These are phyloP conservation scores for Tragelaphus imberbis DNA, from an alignment of 2,113 vertebrate species.

Conservation along the genomic window DNA sequence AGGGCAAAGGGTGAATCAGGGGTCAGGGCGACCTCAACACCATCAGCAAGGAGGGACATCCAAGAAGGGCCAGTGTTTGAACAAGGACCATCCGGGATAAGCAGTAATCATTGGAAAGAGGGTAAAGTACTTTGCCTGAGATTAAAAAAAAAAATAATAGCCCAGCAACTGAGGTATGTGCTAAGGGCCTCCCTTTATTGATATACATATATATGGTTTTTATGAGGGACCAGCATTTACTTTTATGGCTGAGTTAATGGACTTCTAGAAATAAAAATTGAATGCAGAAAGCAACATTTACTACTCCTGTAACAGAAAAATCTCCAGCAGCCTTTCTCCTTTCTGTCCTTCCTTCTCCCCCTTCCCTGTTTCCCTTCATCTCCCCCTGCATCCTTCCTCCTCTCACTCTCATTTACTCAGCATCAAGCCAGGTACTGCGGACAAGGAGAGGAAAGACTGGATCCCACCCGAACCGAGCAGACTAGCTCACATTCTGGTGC, in stretches of 20 bases:
- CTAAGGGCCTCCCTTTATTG: background rate
- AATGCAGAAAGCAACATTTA: conserved; percentile 1
- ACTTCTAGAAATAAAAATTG: conserved; percentile 39
- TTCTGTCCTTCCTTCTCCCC: background rate
- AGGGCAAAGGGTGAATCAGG: conserved; percentile 64
- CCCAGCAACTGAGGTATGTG: background rate
- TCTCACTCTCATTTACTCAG: background rate
- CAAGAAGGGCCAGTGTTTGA: background rate
- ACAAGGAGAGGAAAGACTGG: background rate
- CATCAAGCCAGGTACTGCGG: background rate
- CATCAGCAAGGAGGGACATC: background rate
- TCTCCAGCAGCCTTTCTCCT: background rate
- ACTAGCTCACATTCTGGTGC: background rate
- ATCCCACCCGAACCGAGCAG: background rate
- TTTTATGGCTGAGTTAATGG: conserved; percentile 39
- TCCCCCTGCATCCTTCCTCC: background rate
- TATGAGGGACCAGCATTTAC: conserved; percentile 12
- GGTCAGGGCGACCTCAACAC: conserved; percentile 3
- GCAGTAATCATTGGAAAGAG: background rate
- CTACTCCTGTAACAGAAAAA: background rate
- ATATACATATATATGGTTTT: background rate
- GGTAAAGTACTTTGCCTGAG: background rate
- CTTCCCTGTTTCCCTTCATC: too few relatives aligned
- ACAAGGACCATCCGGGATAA: background rate
- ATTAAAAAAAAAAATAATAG: background rate